Base-by-base conservation (phyloP, 2,113 vertebrate genomes). In the Morone saxatilis region DNA sequence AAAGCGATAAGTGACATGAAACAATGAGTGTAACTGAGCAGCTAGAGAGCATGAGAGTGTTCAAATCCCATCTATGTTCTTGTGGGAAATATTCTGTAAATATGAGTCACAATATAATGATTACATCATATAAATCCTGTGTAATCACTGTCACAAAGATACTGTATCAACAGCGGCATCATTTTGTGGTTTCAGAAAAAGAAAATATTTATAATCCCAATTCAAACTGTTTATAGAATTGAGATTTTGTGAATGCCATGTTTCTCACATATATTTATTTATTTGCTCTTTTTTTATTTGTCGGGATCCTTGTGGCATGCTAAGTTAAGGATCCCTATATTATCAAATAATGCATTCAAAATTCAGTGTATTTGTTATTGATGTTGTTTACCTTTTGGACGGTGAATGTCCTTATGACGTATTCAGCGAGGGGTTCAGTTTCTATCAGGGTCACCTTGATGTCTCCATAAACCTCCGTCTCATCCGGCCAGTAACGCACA, bases 401-500 rank as follows among this genome's bases (percentile, higher is more conserved):
- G 1, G 98, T 98, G 93, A 99, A 99, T 0, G 98, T 99, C 4
- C 98, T 95, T 77, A 99, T 99, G 93, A 99, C 96, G 1, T 99
- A 99, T 81, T 99, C 98, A 3, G 98, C 98, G 89, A 99, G 71
- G 0, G 98, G 98, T 69, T 99, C 98, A 40, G 98, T 99, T 88
- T 99, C 98, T 65, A 99, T 98, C 93, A 99, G 94, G 0, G 98
- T 97, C 88, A 99, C 98, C 92, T 99, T 99, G 92, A 99, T 97
- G 81, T 99, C 98, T 50, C 98, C 98, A 0, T 99, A 99, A 61
- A 99, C 96, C 59, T 99, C 98, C 0, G 96, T 98, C 92, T 99
- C 98, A 73, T 99, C 98, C 0, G 98, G 98, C 98, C 98, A 99
- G 93, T 99, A 99, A 0, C 98, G 95, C 74, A 99, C 98, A 90